Percentiles rank a stretch among this genome's conserved stretches.
Evolutionary conservation across 2,888 invertebrate species (phyloP).

Genomic region (Tipula confusa): DNA sequence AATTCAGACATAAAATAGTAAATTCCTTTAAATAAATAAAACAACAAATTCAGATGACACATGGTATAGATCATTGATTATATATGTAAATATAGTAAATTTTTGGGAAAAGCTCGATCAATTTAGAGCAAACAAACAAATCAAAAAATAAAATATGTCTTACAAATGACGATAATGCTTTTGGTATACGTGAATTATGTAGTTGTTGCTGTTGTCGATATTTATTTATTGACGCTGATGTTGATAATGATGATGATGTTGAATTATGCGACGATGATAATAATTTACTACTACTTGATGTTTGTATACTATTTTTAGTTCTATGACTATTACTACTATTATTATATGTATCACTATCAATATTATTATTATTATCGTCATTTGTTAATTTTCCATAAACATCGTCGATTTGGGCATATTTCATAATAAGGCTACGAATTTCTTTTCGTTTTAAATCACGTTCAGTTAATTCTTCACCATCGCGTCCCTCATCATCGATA

Average conservation of each 20-base stretch:
- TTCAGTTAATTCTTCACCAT: conserved; percentile 56
- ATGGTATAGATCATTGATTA: neutral
- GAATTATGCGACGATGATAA: conserved; percentile 36
- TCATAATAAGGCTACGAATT: conserved; percentile 74
- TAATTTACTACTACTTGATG: conserved; percentile 45
- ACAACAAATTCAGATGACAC: neutral
- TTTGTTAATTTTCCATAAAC: conserved; percentile 34
- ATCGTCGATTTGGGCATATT: conserved; percentile 64
- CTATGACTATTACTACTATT: conserved; percentile 44
- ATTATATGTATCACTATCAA: conserved; percentile 35
- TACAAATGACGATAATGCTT: conserved; percentile 51
- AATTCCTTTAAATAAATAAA: conserved; percentile 25
- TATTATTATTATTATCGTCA: conserved; percentile 34
- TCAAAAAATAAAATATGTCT: conserved; percentile 41
- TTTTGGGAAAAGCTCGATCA: neutral
- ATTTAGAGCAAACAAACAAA: neutral
- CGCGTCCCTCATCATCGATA: conserved; percentile 46
- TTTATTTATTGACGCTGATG: neutral
- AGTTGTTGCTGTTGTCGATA: conserved; percentile 51
- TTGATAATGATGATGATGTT: no score
- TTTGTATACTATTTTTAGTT: conserved; percentile 51
- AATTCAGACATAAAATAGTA: neutral
- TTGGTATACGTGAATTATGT: conserved; percentile 51
- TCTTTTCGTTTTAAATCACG: conserved; percentile 78
- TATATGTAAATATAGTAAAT: conserved; percentile 13